Evolutionary conservation across 2,113 vertebrate genomes (phyloP).

Genomic region (Plestiodon gilberti): DNA sequence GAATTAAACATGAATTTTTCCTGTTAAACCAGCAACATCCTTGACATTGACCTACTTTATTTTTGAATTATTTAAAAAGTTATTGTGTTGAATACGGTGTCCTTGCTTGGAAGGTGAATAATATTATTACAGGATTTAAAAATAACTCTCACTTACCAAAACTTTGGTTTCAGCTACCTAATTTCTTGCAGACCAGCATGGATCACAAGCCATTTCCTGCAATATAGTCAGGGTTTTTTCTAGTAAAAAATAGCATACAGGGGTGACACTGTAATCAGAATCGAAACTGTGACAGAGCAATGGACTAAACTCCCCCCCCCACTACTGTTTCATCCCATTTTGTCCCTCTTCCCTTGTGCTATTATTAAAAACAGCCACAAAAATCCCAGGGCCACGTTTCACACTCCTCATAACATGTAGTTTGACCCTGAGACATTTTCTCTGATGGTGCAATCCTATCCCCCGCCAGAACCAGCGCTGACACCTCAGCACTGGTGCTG

Average conservation of each 20-base stretch:
- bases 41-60: constrained; percentile 69
- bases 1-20: constrained; percentile 50
- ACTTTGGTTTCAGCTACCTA: constrained; percentile 15
- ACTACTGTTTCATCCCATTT: too few relatives aligned
- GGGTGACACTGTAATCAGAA: too few relatives aligned
- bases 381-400: too few relatives aligned
- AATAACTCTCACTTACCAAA: not conserved
- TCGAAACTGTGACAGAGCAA: too few relatives aligned
- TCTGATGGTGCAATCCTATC: too few relatives aligned
- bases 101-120: constrained; percentile 58
- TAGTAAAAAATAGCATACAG: too few relatives aligned
- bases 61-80: constrained; percentile 72
- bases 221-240: not conserved
- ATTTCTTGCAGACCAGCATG: constrained; percentile 18
- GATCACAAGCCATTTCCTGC: not conserved
- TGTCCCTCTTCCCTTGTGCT: too few relatives aligned
- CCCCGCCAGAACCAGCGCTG: too few relatives aligned
- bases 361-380: too few relatives aligned
- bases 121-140: constrained; percentile 48
- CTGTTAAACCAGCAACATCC: constrained; percentile 57
- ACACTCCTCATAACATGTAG: too few relatives aligned
- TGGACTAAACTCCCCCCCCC: too few relatives aligned
- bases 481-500: too few relatives aligned
- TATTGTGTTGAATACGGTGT: constrained; percentile 60
- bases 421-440: not conserved